Base-by-base conservation (phyloP, 2,113 vertebrate genomes). In the Morone chrysops region DNA sequence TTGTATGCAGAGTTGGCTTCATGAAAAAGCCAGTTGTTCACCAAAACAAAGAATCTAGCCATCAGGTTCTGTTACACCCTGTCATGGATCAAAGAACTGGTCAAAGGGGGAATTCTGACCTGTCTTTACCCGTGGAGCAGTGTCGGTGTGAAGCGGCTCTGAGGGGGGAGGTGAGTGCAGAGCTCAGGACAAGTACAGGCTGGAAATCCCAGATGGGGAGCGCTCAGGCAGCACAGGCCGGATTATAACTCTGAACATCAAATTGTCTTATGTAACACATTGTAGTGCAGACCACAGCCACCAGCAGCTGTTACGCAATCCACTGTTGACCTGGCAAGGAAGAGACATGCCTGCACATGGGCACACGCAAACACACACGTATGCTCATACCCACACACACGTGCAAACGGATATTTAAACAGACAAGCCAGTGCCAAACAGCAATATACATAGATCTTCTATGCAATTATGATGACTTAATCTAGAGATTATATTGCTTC, bases 251-350 rank as follows among this genome's bases (percentile, higher is more conserved):
- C 84, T 65, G 83, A 93, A 94, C 91, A 93, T 93, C 92, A 94
- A 92, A 94, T 92, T 89, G 90, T 92, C 83, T 95, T 95, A 94
- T 85, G 83, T 95, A 95, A 95, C 89, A 89, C 89, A 90, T 62
- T 86, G 92, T 81, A 90, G 85, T 77, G 77, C 88, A 87, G 89
- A 90, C 78, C 51, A 82, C 89, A 83, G 87, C 86, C 84, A 89
- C 89, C 84, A 88, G 82, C 87, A 87, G 84, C 83, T 90, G 80
- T 94, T 94, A 93, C 47, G 83, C 92, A 94, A 95, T 83, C 82
- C 70, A 79, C 67, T 54, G 75, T 45, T 93, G 92, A 92, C 89
- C 92, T 90, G 80, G 86, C 81, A 85, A 89, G 86, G 59, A 74
- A 50, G 77, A 77, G 61, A 67, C 54, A 75, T 47, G 78, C 57